Evolutionary conservation across 2,888 invertebrate species (phyloP).

Genomic region (Melinaea menophilus): DNA sequence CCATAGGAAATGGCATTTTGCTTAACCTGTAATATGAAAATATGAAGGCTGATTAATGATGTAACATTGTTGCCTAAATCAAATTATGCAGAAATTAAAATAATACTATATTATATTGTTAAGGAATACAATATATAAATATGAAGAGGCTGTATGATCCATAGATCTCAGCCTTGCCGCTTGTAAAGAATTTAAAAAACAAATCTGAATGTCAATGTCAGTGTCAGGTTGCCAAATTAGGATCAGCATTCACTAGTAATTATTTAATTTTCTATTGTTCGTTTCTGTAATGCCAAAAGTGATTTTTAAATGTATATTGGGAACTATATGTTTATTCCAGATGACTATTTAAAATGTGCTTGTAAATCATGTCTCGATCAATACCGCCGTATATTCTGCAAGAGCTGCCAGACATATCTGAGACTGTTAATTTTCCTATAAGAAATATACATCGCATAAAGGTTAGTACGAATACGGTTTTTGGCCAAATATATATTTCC

Average conservation of each 20-base stretch:
- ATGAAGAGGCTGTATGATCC: too few relatives aligned
- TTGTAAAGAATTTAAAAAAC: background rate
- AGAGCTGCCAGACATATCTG: slow-evolving; percentile 78
- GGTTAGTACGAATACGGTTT: slow-evolving; percentile 65
- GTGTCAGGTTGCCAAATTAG: background rate
- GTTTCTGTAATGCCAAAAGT: background rate
- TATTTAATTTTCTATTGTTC: too few relatives aligned
- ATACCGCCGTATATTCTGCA: slow-evolving; percentile 71
- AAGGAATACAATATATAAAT: too few relatives aligned
- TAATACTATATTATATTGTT: too few relatives aligned
- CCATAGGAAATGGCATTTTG: too few relatives aligned
- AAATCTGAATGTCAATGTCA: slow-evolving; percentile 10
- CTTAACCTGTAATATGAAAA: too few relatives aligned
- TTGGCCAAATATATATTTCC: slow-evolving; percentile 45
- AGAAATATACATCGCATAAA: slow-evolving; percentile 84
- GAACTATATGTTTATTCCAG: background rate
- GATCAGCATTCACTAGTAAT: too few relatives aligned
- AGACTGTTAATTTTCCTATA: slow-evolving; percentile 79
- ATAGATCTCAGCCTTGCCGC: too few relatives aligned
- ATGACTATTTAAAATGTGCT: slow-evolving; percentile 30
- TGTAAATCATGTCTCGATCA: slow-evolving; percentile 53
- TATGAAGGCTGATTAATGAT: too few relatives aligned
- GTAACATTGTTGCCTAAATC: too few relatives aligned
- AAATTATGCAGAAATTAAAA: too few relatives aligned
- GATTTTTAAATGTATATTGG: background rate